phyloP scores from a whole-genome alignment of 1,140 invertebrate species.

The Temnothorax curvispinosus region DNA sequence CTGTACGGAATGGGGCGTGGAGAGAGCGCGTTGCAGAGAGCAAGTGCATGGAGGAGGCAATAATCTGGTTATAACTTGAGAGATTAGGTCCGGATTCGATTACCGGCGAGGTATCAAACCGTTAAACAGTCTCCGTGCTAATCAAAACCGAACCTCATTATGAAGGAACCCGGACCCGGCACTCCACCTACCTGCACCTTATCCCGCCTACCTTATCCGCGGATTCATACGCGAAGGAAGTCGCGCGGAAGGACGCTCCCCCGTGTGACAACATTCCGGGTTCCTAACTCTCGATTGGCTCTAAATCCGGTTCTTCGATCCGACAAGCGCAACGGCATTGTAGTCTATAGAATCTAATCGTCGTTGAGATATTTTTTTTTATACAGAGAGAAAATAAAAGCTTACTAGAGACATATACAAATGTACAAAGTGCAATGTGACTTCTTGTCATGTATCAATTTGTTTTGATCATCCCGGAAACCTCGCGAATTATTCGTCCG shows the following conservation, averaged over 20 bases:
- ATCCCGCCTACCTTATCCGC: constrained; percentile 22
- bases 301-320: not conserved
- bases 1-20: constrained; percentile 77
- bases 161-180: constrained; percentile 78
- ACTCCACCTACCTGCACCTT: constrained; percentile 73
- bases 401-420: not conserved
- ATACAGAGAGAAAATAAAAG: no score
- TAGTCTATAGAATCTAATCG: not conserved
- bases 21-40: constrained; percentile 78
- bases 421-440: not conserved
- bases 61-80: constrained; percentile 87
- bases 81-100: constrained; percentile 87
- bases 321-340: not conserved
- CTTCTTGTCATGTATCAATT: no score
- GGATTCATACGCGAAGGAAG: constrained; percentile 23
- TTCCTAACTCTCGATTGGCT: not conserved
- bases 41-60: constrained; percentile 85
- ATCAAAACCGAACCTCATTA: constrained; percentile 87
- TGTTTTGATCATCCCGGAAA: not conserved
- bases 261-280: not conserved
- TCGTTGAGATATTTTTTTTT: not conserved
- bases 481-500: not conserved
- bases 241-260: not conserved
- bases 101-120: constrained; percentile 86
- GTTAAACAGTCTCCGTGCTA: constrained; percentile 87